These are phyloP conservation scores for Antitype chi DNA, from an alignment of 2,888 invertebrate species.

Conservation along the genomic window DNA sequence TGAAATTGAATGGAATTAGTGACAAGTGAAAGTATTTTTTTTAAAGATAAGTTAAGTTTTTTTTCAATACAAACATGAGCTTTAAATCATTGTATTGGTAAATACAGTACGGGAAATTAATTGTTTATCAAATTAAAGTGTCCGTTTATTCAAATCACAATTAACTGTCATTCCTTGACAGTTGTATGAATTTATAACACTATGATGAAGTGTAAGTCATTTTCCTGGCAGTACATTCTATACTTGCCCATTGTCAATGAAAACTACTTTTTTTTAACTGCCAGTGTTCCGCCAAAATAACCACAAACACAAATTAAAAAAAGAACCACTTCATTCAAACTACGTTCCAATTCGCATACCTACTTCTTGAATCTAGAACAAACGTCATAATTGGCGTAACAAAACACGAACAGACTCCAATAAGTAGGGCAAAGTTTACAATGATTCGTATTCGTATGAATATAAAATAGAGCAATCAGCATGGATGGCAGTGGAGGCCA, in stretches of 20 bases:
- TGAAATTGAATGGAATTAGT: background rate
- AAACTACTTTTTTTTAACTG: too few species aligned
- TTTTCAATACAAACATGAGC: background rate
- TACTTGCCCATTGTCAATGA: too few species aligned
- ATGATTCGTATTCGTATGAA: constrained; percentile 57
- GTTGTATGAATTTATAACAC: too few species aligned
- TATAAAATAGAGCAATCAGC: constrained; percentile 68
- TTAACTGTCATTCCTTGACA: too few species aligned
- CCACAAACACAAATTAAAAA: constrained; percentile 8
- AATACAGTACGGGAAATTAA: background rate
- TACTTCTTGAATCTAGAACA: constrained; percentile 27
- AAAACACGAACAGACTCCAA: constrained; percentile 35
- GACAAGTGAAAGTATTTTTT: background rate
- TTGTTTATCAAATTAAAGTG: too few species aligned
- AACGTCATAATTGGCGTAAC: constrained; percentile 32
- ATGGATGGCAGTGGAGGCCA: constrained; percentile 62
- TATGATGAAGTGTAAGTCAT: too few species aligned
- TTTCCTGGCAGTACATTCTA: too few species aligned
- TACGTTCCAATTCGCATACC: constrained; percentile 8
- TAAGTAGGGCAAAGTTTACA: constrained; percentile 53
- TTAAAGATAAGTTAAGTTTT: background rate
- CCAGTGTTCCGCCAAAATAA: background rate
- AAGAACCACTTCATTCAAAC: constrained; percentile 6
- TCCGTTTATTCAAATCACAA: too few species aligned
- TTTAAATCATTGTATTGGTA: background rate